Evolutionary conservation across 2,797 vertebrate genomes (phyloP).

Genomic region (Mastacembelus armatus): DNA sequence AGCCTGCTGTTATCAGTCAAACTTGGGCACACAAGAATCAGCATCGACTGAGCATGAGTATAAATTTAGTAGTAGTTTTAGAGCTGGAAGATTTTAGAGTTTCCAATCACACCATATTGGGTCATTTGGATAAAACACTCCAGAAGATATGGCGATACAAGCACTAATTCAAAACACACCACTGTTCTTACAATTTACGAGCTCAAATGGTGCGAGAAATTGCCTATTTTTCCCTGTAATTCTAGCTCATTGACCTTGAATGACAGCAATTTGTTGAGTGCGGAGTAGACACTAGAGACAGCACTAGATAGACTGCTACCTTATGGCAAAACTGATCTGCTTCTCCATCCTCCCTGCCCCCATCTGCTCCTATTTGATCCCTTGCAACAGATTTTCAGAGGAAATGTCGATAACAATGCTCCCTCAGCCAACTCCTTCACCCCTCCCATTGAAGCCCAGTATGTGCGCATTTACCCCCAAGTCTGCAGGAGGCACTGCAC

Average conservation of each 20-base stretch:
- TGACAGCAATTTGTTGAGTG: conserved; percentile 75
- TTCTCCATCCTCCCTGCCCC: conserved; percentile 14
- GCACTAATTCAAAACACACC: conserved; percentile 72
- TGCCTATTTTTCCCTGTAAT: conserved; percentile 71
- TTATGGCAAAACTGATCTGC: conserved; percentile 54
- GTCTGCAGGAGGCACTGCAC: conserved; percentile 98
- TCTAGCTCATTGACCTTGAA: conserved; percentile 81
- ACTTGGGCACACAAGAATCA: not conserved
- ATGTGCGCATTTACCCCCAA: conserved; percentile 95
- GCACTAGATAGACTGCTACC: conserved; percentile 53
- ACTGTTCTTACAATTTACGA: conserved; percentile 73
- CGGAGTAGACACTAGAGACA: conserved; percentile 71
- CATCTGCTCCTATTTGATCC: conserved; percentile 58
- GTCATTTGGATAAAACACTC: conserved; percentile 62
- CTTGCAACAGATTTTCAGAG: conserved; percentile 90
- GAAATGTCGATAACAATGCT: conserved; percentile 97
- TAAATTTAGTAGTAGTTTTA: too few relatives aligned
- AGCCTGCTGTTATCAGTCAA: not conserved
- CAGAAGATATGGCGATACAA: conserved; percentile 61
- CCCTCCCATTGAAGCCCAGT: conserved; percentile 96
- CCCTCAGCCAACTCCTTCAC: conserved; percentile 98
- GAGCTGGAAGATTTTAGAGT: too few relatives aligned
- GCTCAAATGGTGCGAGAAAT: conserved; percentile 76
- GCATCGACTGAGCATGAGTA: too few relatives aligned
- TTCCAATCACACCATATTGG: conserved; percentile 30